Evolutionary conservation across 1,140 invertebrate species (phyloP), one percentile per base, ranked within the genome.

Genomic region (Stratiolaelaps scimitus): DNA sequence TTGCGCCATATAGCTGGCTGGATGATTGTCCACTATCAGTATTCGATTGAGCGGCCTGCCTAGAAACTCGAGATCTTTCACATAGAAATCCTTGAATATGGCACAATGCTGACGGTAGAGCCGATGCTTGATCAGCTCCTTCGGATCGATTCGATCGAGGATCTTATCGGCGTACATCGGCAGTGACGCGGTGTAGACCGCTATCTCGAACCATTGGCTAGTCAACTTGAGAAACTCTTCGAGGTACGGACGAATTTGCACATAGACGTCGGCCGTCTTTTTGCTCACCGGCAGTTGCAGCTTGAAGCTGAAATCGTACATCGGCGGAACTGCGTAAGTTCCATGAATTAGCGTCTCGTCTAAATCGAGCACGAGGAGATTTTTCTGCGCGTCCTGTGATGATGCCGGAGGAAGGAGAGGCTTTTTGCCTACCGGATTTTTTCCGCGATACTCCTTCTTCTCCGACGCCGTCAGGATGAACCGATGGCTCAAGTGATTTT

Each of bases 331-430:
- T 20, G 26, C 34, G 23, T 60, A 60, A 5, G 26, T 34, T 17
- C 26, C 53, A 34, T 60, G 53, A 29, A 60, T 26, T 15, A 60
- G 53, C 17, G 53, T 60, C 26, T 60, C 53, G 53, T 60, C 53
- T 15, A 60, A 60, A 34, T 60, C 53, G 13, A 60, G 53, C 15
- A 60, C 53, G 15, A 60, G 53, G 23, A 26, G 17, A 23, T 60
- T 60, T 60, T 60, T 26, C 15, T 26, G 53, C 26, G 53, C 26
- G 26, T 60, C 53, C 34, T 60, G 26, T 4, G 47, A 28, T 4
- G 28, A 28, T n/a, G 53, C n/a, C 23, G 53, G 53, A 26, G 53
- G 53, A 5, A 60, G 26, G 23, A 20, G 34, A 1, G 53, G 53
- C 15, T 29, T 26, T 15, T 34, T 15, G 15, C 26, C 26, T 1